Conservation (phyloP, 1,140 invertebrate species). For the Drosophila sproati region DNA sequence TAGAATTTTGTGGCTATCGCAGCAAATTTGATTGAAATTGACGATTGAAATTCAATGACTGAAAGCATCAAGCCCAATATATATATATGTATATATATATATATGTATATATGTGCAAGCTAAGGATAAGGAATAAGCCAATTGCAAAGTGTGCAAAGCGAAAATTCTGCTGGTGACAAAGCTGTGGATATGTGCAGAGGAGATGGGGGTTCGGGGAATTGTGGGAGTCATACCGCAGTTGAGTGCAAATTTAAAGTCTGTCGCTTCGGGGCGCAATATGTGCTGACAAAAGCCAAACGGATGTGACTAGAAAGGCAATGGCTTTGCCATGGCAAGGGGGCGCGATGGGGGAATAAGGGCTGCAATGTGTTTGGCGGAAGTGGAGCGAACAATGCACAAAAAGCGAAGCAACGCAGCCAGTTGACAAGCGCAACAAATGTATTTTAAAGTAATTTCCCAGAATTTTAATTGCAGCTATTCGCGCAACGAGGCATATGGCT, state of each 20-base stretch:
- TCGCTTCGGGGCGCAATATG: slow-evolving; percentile 42
- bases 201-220: not conserved
- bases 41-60: slow-evolving; percentile 58
- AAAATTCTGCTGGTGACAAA: slow-evolving; percentile 44
- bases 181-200: slow-evolving; percentile 7
- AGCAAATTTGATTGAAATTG: slow-evolving; percentile 67
- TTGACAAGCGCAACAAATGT: slow-evolving; percentile 56
- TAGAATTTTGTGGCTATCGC: slow-evolving; percentile 47
- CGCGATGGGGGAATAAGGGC: not conserved
- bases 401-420: slow-evolving; percentile 20
- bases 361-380: slow-evolving; percentile 12
- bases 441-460: slow-evolving; percentile 55
- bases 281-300: slow-evolving; percentile 50
- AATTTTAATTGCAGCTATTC: slow-evolving; percentile 72
- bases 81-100: slow-evolving; percentile 7
- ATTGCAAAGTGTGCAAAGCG: slow-evolving; percentile 25
- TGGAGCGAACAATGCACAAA: slow-evolving; percentile 19
- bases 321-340: slow-evolving; percentile 9
- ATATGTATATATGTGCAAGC: slow-evolving; percentile 3
- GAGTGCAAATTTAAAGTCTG: slow-evolving; percentile 42
- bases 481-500: slow-evolving; percentile 31
- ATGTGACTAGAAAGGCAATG: slow-evolving; percentile 52
- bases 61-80: slow-evolving; percentile 7
- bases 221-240: slow-evolving; percentile 13
- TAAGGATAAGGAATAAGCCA: slow-evolving; percentile 1